These are phyloP conservation scores for Ageneiosus marmoratus DNA, from an alignment of 2,113 vertebrate species.

Conservation along the genomic window DNA sequence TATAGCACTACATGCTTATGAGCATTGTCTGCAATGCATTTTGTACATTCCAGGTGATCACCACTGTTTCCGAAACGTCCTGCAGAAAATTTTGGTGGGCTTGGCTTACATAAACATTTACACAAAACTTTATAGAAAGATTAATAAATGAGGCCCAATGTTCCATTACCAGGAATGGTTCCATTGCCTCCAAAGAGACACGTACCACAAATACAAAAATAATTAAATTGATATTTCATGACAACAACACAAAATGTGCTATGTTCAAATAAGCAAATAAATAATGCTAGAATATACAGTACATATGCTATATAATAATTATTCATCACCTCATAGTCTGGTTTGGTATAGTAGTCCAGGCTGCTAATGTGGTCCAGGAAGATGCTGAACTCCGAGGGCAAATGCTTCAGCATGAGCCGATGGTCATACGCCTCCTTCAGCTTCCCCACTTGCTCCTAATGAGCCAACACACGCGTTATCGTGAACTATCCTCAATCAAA, in stretches of 20 bases:
- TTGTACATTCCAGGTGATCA: not conserved
- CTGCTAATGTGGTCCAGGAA: slow-evolving; percentile 93
- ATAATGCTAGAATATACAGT: not conserved
- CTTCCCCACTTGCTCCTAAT: slow-evolving; percentile 94
- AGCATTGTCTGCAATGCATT: not conserved
- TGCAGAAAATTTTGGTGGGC: not conserved
- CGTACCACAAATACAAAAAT: not conserved
- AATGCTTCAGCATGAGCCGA: slow-evolving; percentile 93
- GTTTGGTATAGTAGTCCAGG: slow-evolving; percentile 97
- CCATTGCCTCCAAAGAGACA: not conserved
- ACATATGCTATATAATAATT: not conserved
- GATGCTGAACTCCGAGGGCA: slow-evolving; percentile 88
- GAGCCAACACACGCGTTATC: slow-evolving; percentile 21
- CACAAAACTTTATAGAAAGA: not conserved
- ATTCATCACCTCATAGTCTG: slow-evolving; percentile 88
- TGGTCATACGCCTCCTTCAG: slow-evolving; percentile 97
- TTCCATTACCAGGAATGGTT: not conserved
- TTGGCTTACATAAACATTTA: not conserved
- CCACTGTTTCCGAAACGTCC: no score
- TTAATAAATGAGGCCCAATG: not conserved
- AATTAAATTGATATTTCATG: not conserved
- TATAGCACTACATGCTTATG: not conserved
- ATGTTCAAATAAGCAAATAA: not conserved
- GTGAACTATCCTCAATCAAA: not conserved
- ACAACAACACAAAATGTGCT: not conserved